phyloP scores from a whole-genome alignment of 2,888 invertebrate genomes.

The Corbicula japonica region DNA sequence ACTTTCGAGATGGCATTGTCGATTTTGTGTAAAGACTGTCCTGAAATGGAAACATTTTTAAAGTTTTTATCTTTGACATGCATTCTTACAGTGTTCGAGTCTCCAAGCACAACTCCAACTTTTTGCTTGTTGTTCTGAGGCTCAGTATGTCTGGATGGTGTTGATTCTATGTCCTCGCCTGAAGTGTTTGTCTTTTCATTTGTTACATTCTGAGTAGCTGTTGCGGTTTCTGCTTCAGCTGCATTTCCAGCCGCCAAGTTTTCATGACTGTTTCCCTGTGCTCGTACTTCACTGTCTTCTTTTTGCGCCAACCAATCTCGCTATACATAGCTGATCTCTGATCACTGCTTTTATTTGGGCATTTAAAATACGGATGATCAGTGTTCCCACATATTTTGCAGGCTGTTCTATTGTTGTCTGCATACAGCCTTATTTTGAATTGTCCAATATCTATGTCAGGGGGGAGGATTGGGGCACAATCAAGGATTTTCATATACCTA shows the following conservation, averaged over 20 bases:
- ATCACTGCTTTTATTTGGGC: neutral
- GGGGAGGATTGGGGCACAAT: constrained; percentile 6
- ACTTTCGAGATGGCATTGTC: neutral
- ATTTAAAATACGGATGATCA: constrained; percentile 19
- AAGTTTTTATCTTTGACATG: constrained; percentile 9
- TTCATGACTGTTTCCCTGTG: neutral
- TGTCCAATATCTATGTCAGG: neutral
- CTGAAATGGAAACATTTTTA: constrained; percentile 2
- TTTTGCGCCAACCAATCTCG: too few species aligned
- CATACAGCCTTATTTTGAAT: neutral
- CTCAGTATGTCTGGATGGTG: neutral
- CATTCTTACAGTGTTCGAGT: constrained; percentile 2
- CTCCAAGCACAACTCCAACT: neutral
- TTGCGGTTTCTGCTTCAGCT: neutral
- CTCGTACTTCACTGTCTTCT: too few species aligned
- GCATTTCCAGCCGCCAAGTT: neutral
- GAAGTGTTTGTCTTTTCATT: constrained; percentile 1
- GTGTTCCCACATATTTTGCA: constrained; percentile 18
- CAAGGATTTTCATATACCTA: constrained; percentile 3
- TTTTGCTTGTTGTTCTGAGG: neutral
- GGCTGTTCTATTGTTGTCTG: constrained; percentile 8
- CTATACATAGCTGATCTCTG: neutral
- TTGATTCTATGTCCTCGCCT: neutral
- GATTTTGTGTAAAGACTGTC: neutral
- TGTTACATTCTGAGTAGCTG: neutral